Evolutionary conservation across 1,140 invertebrate species (phyloP).

Genomic region (Danaus melanippus): DNA sequence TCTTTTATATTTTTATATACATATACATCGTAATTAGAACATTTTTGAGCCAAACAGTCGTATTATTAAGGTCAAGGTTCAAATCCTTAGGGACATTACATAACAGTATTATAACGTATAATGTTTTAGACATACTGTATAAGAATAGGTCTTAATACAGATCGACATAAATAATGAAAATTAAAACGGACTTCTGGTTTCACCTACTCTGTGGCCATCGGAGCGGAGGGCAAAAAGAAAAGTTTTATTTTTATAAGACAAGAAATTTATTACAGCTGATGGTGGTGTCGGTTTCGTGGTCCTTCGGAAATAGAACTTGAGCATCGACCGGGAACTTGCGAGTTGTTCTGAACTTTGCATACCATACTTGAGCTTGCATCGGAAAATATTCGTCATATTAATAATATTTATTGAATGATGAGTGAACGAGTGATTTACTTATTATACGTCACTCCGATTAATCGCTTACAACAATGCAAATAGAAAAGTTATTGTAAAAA

Average conservation of each 20-base stretch:
- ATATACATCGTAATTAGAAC: background rate
- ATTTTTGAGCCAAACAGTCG: too few species aligned
- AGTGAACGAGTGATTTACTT: too few species aligned
- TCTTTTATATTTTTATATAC: slow-evolving; percentile 3
- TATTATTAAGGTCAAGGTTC: too few species aligned
- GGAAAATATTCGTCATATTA: too few species aligned
- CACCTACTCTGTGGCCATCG: slow-evolving; percentile 35
- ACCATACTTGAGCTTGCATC: background rate
- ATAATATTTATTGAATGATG: too few species aligned
- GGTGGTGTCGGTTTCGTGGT: slow-evolving; percentile 66
- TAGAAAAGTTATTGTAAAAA: too few species aligned
- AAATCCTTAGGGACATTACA: too few species aligned
- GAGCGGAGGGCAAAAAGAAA: slow-evolving; percentile 63
- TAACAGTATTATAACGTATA: too few species aligned
- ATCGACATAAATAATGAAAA: slow-evolving; percentile 8
- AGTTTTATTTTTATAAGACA: slow-evolving; percentile 72
- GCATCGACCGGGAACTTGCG: slow-evolving; percentile 44
- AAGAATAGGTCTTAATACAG: too few species aligned
- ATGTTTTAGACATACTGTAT: too few species aligned
- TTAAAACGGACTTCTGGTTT: slow-evolving; percentile 13
- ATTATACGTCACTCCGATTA: too few species aligned
- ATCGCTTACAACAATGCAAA: too few species aligned
- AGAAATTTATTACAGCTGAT: slow-evolving; percentile 70
- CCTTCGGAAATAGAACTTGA: slow-evolving; percentile 66
- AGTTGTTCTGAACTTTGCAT: slow-evolving; percentile 3